Percentiles rank a stretch among this genome's conserved stretches.
phyloP scores from a whole-genome alignment of 2,113 vertebrate species.

The Coptodon rendalli region DNA sequence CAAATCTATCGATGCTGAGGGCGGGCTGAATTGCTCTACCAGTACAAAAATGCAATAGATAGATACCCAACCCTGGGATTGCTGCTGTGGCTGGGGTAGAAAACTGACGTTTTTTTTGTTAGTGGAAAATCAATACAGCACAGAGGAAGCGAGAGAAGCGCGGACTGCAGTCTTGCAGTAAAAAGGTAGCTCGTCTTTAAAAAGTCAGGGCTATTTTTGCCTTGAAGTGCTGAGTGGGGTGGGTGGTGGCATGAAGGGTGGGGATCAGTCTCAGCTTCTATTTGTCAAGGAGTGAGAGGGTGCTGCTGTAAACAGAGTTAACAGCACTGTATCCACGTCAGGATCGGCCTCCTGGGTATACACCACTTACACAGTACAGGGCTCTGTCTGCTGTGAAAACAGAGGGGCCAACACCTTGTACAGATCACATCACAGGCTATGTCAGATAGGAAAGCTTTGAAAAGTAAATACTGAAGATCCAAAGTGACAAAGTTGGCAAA shows the following conservation, averaged over 20 bases:
- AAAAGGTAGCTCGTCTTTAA: conserved; percentile 53
- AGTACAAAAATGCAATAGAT: conserved; percentile 23
- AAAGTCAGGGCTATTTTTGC: conserved; percentile 66
- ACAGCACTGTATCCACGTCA: conserved; percentile 43
- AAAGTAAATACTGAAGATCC: neutral
- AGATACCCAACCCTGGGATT: conserved; percentile 34
- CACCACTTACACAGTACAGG: conserved; percentile 28
- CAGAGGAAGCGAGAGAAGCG: conserved; percentile 20
- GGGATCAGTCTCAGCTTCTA: conserved; percentile 44
- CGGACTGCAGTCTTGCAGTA: conserved; percentile 56
- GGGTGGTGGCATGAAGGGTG: conserved; percentile 44
- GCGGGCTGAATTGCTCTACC: conserved; percentile 16
- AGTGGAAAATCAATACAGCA: conserved; percentile 65
- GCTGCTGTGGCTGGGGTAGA: conserved; percentile 30
- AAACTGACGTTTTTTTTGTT: conserved; percentile 46
- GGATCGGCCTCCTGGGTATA: conserved; percentile 1
- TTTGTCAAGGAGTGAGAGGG: conserved; percentile 47
- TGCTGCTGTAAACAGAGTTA: conserved; percentile 53
- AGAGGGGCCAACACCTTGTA: conserved; percentile 19
- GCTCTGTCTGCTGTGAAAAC: conserved; percentile 28
- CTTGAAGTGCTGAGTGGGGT: conserved; percentile 61
- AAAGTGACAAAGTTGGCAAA: neutral
- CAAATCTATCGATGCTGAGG: conserved; percentile 26
- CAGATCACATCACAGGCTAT: conserved; percentile 22
- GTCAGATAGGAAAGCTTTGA: neutral